Base-by-base conservation (phyloP, 1,140 invertebrate species). In the Drosophila guanche region DNA sequence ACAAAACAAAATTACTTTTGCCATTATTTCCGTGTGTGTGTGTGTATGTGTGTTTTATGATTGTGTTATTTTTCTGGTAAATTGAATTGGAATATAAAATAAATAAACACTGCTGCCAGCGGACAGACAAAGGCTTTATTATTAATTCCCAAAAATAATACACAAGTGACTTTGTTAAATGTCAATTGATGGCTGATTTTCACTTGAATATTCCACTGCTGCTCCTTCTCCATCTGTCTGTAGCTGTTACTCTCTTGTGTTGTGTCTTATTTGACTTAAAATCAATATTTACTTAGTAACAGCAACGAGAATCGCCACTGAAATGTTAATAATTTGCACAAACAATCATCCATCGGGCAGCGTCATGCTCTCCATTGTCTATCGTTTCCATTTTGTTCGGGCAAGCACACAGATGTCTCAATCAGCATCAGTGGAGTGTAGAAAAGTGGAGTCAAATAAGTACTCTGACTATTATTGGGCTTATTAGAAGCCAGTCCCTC, bases 261-360 rank as follows among this genome's bases (percentile, higher is more conserved):
- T 75, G 41, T 66, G 52, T 74, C 59, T 74, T 66, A 50, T 71
- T 43, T 54, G 47, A 43, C 54, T 55, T 45, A 45, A 52, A 46
- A 52, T 71, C 66, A 85, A 84, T 85, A 85, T 84, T 84, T 60
- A 55, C 52, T 50, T 66, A 85, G 79, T 43, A 69, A 55, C 46
- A 56, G 66, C 66, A 66, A 54, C 77, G 76, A 72, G 76, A 84
- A 85, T 84, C 71, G 65, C 79, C 79, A 84, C 63, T 63, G 62
- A 74, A 84, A 79, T 76, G 79, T 76, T 84, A 84, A 84, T 84
- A 71, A 85, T 59, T 85, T 79, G 65, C 85, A 71, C 71, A 79
- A 84, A 84, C 76, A 75, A 25, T 48, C 50, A 47, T 45, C 46
- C 50, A 47, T 45, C 46, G 52, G 52, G 55, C 33, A 37, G 0